phyloP scores from a whole-genome alignment of 2,797 vertebrate species.

The Enteromius radiatus region DNA sequence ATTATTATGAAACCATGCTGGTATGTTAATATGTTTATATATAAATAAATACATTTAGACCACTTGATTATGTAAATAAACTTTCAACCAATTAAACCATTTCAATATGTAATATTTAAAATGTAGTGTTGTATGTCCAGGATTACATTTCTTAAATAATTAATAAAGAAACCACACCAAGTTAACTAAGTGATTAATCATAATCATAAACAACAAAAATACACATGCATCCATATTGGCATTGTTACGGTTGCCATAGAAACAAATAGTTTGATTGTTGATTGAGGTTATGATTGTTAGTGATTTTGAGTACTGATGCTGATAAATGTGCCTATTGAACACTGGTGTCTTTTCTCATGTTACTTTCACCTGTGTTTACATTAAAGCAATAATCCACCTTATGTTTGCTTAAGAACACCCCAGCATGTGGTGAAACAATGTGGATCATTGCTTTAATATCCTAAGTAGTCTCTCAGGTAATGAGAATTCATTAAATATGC shows the following conservation, averaged over 20 bases:
- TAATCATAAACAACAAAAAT: not conserved
- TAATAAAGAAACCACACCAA: not conserved
- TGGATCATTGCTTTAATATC: not conserved
- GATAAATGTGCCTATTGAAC: not conserved
- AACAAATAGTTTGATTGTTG: conserved; percentile 1
- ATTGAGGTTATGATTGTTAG: not conserved
- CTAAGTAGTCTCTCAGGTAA: not conserved
- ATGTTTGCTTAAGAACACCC: not conserved
- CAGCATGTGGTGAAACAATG: not conserved
- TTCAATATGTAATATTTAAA: not conserved
- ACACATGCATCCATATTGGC: conserved; percentile 3
- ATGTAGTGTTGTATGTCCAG: not conserved
- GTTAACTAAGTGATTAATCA: not conserved
- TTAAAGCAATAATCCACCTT: not conserved
- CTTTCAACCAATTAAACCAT: not conserved
- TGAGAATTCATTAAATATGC: not conserved
- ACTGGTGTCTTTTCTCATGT: not conserved
- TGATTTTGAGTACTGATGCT: not conserved
- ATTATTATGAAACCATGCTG: no score
- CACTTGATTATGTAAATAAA: not conserved
- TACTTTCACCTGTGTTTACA: not conserved
- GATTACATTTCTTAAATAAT: not conserved
- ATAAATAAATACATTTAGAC: not conserved
- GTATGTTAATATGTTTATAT: no score
- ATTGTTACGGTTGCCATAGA: conserved; percentile 11